Evolutionary conservation across 2,797 vertebrate species (phyloP).

Genomic region (Potorous gilbertii): DNA sequence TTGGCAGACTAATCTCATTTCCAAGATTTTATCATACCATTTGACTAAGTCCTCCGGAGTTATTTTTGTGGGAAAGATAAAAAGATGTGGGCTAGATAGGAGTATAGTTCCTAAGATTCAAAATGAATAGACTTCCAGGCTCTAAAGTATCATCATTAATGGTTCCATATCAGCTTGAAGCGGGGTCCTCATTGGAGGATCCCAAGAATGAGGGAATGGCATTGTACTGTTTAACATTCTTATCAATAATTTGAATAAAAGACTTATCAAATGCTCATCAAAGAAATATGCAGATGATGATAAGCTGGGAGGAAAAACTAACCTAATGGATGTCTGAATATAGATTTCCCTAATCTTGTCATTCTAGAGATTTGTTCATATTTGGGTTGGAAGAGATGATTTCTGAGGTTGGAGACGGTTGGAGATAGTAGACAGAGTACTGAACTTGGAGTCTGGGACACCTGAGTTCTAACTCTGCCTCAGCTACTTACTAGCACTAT

Average conservation of each 20-base stretch:
- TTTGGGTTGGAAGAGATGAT: background rate
- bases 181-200: background rate
- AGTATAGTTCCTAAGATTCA: background rate
- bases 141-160: background rate
- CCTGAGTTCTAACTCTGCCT: background rate
- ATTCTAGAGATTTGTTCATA: background rate
- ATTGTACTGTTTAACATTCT: background rate
- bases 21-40: background rate
- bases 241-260: background rate
- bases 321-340: background rate
- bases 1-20: background rate
- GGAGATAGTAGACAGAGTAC: background rate
- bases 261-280: background rate
- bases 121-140: background rate
- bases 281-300: background rate
- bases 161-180: background rate
- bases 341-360: background rate
- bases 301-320: background rate
- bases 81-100: background rate
- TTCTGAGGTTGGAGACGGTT: background rate
- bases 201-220: background rate
- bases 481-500: background rate
- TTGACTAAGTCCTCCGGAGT: background rate
- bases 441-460: background rate
- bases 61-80: background rate